These are phyloP conservation scores for Linnaemya tessellans DNA, from an alignment of 2,888 invertebrate genomes.

Conservation along the genomic window DNA sequence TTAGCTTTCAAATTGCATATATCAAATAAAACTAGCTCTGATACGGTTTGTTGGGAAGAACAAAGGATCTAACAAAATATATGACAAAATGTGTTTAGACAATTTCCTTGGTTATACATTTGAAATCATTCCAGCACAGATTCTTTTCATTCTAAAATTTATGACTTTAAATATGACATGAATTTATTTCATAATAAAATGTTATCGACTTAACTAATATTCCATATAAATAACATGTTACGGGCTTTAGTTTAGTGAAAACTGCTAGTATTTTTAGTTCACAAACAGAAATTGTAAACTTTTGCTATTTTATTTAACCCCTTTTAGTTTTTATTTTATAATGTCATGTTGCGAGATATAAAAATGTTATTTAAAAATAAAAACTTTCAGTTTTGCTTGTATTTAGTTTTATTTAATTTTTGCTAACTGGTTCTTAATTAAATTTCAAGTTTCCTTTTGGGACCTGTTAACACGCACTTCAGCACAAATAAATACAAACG, in stretches of 20 bases:
- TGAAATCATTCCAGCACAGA: constrained; percentile 8
- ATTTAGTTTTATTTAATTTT: constrained; percentile 25
- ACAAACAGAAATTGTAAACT: not conserved
- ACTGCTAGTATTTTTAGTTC: too few relatives aligned
- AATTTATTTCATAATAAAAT: not conserved
- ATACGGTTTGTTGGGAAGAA: not conserved
- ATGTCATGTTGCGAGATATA: not conserved
- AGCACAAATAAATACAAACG: not conserved
- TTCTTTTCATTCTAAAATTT: constrained; percentile 22
- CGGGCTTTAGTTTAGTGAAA: not conserved
- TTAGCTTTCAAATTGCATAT: not conserved
- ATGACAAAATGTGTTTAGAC: constrained; percentile 26
- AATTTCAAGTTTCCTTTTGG: constrained; percentile 20
- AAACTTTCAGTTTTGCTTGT: constrained; percentile 19
- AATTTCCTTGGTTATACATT: constrained; percentile 15
- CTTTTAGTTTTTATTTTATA: not conserved
- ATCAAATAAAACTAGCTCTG: constrained; percentile 10
- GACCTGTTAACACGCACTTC: constrained; percentile 42
- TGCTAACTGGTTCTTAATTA: constrained; percentile 21
- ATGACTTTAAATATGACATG: constrained; percentile 9
- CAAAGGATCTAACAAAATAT: constrained; percentile 11
- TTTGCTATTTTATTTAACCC: not conserved
- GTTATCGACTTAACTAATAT: not conserved
- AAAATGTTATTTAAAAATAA: not conserved
- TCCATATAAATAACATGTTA: too few relatives aligned